Conservation (phyloP, 2,113 vertebrate species). For the Eulemur rufifrons region DNA sequence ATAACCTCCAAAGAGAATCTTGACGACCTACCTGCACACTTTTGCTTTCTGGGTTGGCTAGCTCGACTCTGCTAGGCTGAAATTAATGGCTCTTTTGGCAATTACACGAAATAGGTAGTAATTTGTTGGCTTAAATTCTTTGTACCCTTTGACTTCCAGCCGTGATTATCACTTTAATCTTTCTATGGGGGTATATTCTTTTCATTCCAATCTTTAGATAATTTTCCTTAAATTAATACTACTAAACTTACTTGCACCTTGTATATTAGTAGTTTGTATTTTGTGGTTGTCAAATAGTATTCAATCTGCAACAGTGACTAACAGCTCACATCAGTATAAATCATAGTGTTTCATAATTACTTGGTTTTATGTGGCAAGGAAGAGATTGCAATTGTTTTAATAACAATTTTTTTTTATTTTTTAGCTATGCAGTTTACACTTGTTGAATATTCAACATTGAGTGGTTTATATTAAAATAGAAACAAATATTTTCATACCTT, state of each 20-base stretch:
- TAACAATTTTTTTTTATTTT: background rate
- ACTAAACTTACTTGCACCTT: background rate
- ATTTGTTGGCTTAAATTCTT: background rate
- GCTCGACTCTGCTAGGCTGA: background rate
- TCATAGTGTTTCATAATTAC: background rate
- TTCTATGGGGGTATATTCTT: background rate
- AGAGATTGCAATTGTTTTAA: background rate
- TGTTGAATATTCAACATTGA: background rate
- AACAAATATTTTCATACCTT: background rate
- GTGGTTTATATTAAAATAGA: background rate
- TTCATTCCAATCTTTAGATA: background rate
- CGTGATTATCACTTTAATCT: background rate
- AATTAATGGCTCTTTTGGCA: background rate
- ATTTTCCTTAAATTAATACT: background rate
- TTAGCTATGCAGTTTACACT: background rate
- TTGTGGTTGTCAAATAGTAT: background rate
- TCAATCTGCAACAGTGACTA: background rate
- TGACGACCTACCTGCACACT: rapidly evolving
- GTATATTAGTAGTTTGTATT: background rate
- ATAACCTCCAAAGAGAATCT: background rate
- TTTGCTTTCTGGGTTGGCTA: background rate
- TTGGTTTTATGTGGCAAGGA: background rate
- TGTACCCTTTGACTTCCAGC: background rate
- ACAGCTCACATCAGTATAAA: background rate
- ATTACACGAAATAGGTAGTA: background rate